Evolutionary conservation across 2,113 vertebrate species (phyloP).

Genomic region (Origma solitaria): DNA sequence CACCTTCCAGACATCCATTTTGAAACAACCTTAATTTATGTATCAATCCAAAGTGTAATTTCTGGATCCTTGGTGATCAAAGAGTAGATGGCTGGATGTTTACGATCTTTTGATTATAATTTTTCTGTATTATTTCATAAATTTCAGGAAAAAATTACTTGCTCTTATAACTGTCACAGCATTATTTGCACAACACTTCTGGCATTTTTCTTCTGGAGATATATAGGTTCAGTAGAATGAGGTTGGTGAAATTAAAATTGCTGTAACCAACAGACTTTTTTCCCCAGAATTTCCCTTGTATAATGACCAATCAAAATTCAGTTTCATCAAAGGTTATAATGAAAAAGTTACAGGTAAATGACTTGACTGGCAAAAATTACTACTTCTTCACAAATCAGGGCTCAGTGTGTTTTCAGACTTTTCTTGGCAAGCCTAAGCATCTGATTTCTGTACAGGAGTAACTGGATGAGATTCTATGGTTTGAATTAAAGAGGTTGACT

Average conservation of each 20-base stretch:
- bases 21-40: background rate
- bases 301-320: background rate
- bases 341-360: background rate
- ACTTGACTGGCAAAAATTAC: background rate
- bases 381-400: background rate
- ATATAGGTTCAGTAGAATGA: background rate
- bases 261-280: background rate
- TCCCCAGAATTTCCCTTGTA: background rate
- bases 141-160: background rate
- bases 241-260: background rate
- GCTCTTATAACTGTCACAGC: background rate
- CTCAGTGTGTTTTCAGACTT: background rate
- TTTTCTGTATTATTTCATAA: background rate
- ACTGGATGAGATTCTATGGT: background rate
- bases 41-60: background rate
- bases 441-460: conserved; percentile 6
- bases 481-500: background rate
- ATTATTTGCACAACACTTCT: background rate
- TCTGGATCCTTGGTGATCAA: background rate
- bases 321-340: background rate
- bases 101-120: background rate
- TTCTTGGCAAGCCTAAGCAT: background rate
- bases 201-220: background rate
- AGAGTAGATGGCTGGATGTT: background rate
- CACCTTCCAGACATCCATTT: background rate